phyloP scores from a whole-genome alignment of 2,113 vertebrate genomes.

The Oryzias melastigma region DNA sequence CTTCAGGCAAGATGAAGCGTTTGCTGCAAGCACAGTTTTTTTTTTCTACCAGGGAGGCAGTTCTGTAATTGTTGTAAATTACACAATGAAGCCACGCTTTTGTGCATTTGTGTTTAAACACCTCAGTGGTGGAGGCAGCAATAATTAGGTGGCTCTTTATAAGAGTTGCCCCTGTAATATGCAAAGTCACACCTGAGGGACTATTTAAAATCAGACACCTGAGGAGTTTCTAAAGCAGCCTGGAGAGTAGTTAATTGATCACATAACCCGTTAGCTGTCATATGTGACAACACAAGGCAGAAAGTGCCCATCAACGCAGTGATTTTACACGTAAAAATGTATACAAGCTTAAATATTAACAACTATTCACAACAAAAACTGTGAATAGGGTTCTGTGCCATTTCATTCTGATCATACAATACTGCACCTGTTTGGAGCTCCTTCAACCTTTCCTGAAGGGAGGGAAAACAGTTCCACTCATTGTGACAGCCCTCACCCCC shows the following conservation, averaged over 20 bases:
- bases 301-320: slow-evolving; percentile 12
- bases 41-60: slow-evolving; percentile 12
- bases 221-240: slow-evolving; percentile 58
- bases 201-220: slow-evolving; percentile 67
- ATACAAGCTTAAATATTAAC: slow-evolving; percentile 23
- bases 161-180: slow-evolving; percentile 53
- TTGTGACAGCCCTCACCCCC: slow-evolving; percentile 29
- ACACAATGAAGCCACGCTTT: slow-evolving; percentile 50
- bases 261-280: slow-evolving; percentile 17
- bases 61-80: slow-evolving; percentile 59
- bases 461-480: slow-evolving; percentile 50
- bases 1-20: slow-evolving; percentile 28
- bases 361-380: slow-evolving; percentile 1
- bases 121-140: slow-evolving; percentile 59
- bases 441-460: slow-evolving; percentile 37
- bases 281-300: slow-evolving; percentile 14
- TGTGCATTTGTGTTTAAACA: slow-evolving; percentile 60
- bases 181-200: slow-evolving; percentile 70
- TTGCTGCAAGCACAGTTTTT: slow-evolving; percentile 17
- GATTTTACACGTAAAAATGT: slow-evolving; percentile 34
- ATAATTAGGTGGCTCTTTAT: slow-evolving; percentile 69
- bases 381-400: slow-evolving; percentile 22
- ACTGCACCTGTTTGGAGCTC: slow-evolving; percentile 63
- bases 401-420: slow-evolving; percentile 42
- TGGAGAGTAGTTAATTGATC: slow-evolving; percentile 36